Evolutionary conservation across 2,888 invertebrate species (phyloP), one percentile per base, ranked within the genome.

Genomic region (Hypsopygia costalis): DNA sequence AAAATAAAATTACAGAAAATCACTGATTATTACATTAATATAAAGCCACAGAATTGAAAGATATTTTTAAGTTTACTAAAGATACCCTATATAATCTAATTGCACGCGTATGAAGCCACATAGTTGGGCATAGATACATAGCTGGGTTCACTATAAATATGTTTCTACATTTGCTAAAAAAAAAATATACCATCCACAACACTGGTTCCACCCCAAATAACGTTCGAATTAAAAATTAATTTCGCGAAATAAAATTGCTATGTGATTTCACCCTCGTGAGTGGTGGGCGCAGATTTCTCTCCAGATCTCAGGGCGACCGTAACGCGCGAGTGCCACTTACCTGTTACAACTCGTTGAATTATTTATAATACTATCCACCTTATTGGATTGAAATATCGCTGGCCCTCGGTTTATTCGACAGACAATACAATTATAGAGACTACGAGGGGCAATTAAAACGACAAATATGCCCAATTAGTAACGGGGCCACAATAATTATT

Each of bases 341-440:
- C 78, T 75, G 83, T 82, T 82, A 83, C 82, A 79, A 72, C 76
- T 75, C 71, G 69, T 70, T 86, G 82, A 85, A 88, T 86, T 81
- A 85, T 88, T 86, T 81, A 88, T 81, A 64, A 74, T 72, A 83
- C 81, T 85, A 81, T 80, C 78, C 69, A 55, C 72, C 74, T 80
- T 82, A 82, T 81, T 81, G 80, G 82, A 83, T 82, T 80, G 79
- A 77, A 80, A 82, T 80, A 82, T 74, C 61, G 63, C 59, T 56
- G 61, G 62, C 55, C 56, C 53, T 52, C 44, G 54, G 59, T 60
- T 68, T 70, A 58, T 65, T 68, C 55, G 46, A 40, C 52, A 57
- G 63, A 73, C 66, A 70, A 70, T 62, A 49, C 63, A 55, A 65
- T 71, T 69, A 64, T 52, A 55, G 54, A 51, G 52, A 51, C 51